Evolutionary conservation across 1,140 invertebrate species (phyloP).

Genomic region (Acromyrmex heyeri): DNA sequence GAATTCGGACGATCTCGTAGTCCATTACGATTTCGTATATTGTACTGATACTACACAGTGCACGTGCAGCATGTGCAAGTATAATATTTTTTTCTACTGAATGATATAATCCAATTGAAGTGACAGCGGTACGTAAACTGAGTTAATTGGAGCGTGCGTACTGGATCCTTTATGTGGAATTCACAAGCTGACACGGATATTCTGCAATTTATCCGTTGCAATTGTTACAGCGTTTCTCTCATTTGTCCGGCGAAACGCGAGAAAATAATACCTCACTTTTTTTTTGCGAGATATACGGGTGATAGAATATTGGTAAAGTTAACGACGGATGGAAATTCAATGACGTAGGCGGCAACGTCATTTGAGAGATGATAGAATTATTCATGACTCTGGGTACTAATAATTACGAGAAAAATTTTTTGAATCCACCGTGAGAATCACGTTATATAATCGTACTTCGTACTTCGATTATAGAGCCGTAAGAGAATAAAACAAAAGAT

Average conservation of each 20-base stretch:
- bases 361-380: background rate
- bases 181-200: constrained; percentile 52
- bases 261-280: constrained; percentile 23
- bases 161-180: constrained; percentile 48
- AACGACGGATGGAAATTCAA: background rate
- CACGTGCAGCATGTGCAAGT: background rate
- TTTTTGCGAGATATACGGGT: constrained; percentile 1
- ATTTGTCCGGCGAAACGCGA: constrained; percentile 29
- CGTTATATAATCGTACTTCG: constrained; percentile 6
- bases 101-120: constrained; percentile 46
- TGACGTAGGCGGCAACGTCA: background rate
- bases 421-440: background rate
- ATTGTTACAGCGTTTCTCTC: constrained; percentile 35
- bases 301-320: background rate
- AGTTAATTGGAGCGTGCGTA: constrained; percentile 53
- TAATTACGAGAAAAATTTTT: background rate
- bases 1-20: background rate
- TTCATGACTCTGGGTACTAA: constrained; percentile 16
- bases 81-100: constrained; percentile 40
- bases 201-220: constrained; percentile 48
- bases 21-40: background rate
- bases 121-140: constrained; percentile 34
- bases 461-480: background rate
- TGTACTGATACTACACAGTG: background rate
- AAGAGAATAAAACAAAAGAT: constrained; percentile 11